phyloP scores from a whole-genome alignment of 2,113 vertebrate genomes.

The Okapia johnstoni region DNA sequence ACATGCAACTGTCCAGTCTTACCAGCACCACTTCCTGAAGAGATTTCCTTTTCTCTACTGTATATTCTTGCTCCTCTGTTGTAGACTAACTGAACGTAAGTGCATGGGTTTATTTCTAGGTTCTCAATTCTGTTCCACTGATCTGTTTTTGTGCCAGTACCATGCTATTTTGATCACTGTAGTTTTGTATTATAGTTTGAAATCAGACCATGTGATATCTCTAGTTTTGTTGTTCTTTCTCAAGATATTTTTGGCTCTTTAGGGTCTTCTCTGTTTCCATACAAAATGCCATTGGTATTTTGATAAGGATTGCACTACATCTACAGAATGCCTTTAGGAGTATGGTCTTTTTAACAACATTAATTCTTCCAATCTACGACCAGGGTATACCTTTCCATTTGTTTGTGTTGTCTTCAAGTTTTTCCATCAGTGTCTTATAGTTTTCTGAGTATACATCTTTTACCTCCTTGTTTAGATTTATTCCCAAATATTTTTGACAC shows the following conservation, averaged over 20 bases:
- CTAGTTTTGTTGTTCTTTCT: background rate
- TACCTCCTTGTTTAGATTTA: background rate
- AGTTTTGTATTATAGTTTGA: background rate
- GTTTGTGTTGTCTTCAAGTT: background rate
- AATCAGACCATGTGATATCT: background rate
- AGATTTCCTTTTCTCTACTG: background rate
- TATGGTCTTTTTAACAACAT: background rate
- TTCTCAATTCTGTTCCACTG: background rate
- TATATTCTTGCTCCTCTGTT: background rate
- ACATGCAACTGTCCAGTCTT: background rate
- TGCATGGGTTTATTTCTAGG: background rate
- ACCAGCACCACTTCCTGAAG: background rate
- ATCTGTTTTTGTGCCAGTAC: background rate
- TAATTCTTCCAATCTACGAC: background rate
- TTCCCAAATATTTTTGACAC: background rate
- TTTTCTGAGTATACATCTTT: background rate
- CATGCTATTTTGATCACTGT: background rate
- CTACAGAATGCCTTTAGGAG: background rate
- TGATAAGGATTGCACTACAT: background rate
- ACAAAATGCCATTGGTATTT: background rate
- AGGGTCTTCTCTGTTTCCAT: background rate
- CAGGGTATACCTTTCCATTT: background rate
- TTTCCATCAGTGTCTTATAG: background rate
- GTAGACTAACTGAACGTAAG: background rate
- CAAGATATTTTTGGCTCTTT: background rate